Conservation (phyloP, 2,113 vertebrate genomes). For the Thamnaconus septentrionalis region DNA sequence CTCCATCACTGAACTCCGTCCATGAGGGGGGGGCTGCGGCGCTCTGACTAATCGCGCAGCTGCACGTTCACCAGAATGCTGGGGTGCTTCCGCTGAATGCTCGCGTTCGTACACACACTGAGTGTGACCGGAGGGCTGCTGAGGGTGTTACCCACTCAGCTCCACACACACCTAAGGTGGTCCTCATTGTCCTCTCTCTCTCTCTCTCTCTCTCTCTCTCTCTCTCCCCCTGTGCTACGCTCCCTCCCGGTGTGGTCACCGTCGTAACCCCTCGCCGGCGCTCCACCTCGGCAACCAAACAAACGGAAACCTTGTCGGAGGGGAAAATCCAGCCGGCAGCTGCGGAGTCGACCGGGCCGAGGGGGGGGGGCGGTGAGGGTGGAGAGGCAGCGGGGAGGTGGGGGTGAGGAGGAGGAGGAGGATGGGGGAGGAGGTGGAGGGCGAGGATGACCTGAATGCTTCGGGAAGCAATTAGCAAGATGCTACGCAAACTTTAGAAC, state of each 20-base stretch:
- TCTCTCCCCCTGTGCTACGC: constrained; percentile 4
- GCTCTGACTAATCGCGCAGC: too few relatives aligned
- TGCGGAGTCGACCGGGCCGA: constrained; percentile 26
- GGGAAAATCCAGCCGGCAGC: constrained; percentile 20
- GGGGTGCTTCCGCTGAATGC: too few relatives aligned
- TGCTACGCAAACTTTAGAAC: constrained; percentile 68
- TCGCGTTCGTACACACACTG: too few relatives aligned
- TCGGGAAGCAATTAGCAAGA: constrained; percentile 72
- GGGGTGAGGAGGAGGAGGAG: constrained; percentile 19
- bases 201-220: too few relatives aligned
- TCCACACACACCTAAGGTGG: too few relatives aligned
- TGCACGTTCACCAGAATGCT: too few relatives aligned
- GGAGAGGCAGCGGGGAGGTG: constrained; percentile 32
- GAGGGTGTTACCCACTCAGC: too few relatives aligned
- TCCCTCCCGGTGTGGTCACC: constrained; percentile 1
- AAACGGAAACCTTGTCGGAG: constrained; percentile 41
- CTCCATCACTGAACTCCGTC: too few relatives aligned
- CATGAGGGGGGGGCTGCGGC: too few relatives aligned
- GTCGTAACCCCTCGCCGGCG: neutral
- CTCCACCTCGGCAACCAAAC: constrained; percentile 37
- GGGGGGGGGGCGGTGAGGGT: constrained; percentile 17
- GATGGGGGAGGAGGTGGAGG: constrained; percentile 60
- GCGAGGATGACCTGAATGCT: constrained; percentile 65
- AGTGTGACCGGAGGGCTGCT: too few relatives aligned
- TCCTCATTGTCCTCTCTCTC: too few relatives aligned